Percentiles rank a stretch among this genome's conserved stretches.
These are phyloP conservation scores for Cossypha polioptera DNA, from an alignment of 2,797 vertebrate genomes.

Conservation along the genomic window DNA sequence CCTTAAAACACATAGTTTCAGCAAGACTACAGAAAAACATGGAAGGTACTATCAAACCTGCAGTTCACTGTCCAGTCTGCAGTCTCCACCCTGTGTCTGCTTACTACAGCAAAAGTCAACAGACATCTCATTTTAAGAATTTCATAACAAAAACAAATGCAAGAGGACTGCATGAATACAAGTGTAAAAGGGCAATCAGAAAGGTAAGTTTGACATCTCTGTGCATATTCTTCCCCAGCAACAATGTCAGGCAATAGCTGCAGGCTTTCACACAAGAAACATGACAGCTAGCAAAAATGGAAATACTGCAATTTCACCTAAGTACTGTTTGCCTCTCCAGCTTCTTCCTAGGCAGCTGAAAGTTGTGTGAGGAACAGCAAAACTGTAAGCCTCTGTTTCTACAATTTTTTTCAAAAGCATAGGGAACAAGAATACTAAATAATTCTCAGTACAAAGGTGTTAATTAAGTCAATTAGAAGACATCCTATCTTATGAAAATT, in stretches of 20 bases:
- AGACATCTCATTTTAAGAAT: not conserved
- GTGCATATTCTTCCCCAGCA: not conserved
- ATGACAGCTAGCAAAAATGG: not conserved
- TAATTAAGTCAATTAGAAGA: constrained; percentile 73
- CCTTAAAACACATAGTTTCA: not conserved
- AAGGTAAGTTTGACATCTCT: not conserved
- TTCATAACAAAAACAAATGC: not conserved
- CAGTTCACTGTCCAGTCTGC: not conserved
- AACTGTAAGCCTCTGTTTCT: not conserved
- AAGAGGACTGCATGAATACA: not conserved
- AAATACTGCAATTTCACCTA: not conserved
- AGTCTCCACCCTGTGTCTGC: not conserved
- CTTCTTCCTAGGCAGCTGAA: not conserved
- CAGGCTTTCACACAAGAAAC: not conserved
- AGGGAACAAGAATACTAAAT: not conserved
- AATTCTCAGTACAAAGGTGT: not conserved
- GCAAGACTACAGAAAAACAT: not conserved
- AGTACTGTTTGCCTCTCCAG: not conserved
- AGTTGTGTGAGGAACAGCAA: not conserved
- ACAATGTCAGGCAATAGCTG: not conserved
- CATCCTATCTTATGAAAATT: constrained; percentile 52
- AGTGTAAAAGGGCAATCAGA: not conserved
- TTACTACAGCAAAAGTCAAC: not conserved
- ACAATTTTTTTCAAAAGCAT: not conserved
- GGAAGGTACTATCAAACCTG: not conserved